Base-by-base conservation (phyloP, 2,888 invertebrate species). In the Metacarcinus magister region DNA sequence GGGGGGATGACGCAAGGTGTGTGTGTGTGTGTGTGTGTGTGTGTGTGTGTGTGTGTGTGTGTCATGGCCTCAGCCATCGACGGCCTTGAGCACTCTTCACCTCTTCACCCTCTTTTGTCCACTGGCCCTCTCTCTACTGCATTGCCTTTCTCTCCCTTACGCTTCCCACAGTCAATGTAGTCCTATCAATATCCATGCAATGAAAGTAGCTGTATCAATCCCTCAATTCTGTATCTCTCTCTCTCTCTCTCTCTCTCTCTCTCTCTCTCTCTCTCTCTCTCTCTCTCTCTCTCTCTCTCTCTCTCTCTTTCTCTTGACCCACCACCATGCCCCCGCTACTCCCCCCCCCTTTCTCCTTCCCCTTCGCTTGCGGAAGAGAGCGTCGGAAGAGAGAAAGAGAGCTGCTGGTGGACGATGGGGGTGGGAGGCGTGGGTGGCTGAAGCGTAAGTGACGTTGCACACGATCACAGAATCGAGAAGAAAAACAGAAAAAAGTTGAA, bases 21-120 rank as follows among this genome's bases (percentile, higher is more conserved):
- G 67, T 67, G 67, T 67, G 67, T 67, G 67, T 67, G 67, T 67
- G 67, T 67, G 67, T 67, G 67, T 67, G 67, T 67, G 67, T 67
- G 67, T 67, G 60, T 60, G 60, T 60, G 60, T 60, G 60, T 60
- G 60, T 60, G 60, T 60, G 60, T 60, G 60, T 60, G 60, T 60
- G 60, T 60, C 16, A 28, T 10, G 32, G 28, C 28, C 82, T 28
- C 82, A 13, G 7, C 82, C 82, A 28, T 82, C n/a, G n/a, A 67
- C 67, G n/a, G 5, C 67, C 82, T 82, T 82, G 32, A 82, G 67
- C 39, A 16, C 39, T 90, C 90, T 90, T 90, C 43, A 90, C 90
- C 32, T 44, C 46, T 32, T 46, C 46, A 43, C 90, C 46, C 23
- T 44, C 90, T 90, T 46, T 44, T 44, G 46, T 90, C 46, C 44